phyloP scores from a whole-genome alignment of 2,888 invertebrate genomes.

The Branchellion lobata region DNA sequence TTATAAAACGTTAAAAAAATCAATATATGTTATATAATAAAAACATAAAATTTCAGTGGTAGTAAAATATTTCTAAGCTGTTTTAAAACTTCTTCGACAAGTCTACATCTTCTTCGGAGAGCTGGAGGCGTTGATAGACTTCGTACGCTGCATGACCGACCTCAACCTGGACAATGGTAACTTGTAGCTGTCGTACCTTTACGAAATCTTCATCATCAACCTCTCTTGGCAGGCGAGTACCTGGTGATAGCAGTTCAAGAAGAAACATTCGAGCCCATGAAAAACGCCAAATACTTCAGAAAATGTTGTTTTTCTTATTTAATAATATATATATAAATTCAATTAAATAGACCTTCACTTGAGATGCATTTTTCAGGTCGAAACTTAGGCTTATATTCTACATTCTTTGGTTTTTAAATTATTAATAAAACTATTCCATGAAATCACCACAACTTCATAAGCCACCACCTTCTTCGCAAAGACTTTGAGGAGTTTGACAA shows the following conservation, averaged over 20 bases:
- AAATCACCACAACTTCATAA: background rate
- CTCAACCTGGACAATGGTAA: slow-evolving; percentile 70
- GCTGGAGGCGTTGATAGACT: slow-evolving; percentile 80
- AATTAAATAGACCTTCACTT: background rate
- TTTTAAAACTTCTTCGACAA: slow-evolving; percentile 60
- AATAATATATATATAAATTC: background rate
- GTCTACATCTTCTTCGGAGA: slow-evolving; percentile 89
- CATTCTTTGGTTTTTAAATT: too few species aligned
- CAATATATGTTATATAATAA: too few species aligned
- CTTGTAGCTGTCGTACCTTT: slow-evolving; percentile 74
- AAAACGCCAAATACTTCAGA: slow-evolving; percentile 55
- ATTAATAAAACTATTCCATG: too few species aligned
- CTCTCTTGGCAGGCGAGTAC: slow-evolving; percentile 29
- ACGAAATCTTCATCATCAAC: too few species aligned
- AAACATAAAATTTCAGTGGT: too few species aligned
- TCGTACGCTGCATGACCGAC: slow-evolving; percentile 71
- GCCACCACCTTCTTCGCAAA: too few species aligned
- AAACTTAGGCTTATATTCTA: too few species aligned
- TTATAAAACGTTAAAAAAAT: background rate
- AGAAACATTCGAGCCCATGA: slow-evolving; percentile 69
- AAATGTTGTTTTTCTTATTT: slow-evolving; percentile 54
- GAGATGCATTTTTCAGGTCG: too few species aligned
- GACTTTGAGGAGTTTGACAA: slow-evolving; percentile 42
- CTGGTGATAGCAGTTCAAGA: slow-evolving; percentile 83
- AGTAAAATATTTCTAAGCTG: background rate